Evolutionary conservation across 2,113 vertebrate genomes (phyloP), one percentile per base, ranked within the genome.

Genomic region (Nesoenas mayeri): DNA sequence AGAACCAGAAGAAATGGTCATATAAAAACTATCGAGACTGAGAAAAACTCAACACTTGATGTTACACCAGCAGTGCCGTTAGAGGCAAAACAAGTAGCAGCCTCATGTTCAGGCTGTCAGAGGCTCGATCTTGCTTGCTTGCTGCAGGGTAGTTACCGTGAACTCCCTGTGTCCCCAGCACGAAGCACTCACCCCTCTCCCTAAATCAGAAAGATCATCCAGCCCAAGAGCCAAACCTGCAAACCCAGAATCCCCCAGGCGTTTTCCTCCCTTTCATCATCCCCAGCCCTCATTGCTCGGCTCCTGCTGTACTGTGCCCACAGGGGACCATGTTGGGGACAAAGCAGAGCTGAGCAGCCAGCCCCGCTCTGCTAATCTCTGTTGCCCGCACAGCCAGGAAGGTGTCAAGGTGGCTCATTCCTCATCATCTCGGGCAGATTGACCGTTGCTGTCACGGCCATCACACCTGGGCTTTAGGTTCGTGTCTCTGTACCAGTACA

Each of bases 241-340:
- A 61, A 50, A 38, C 40, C 79, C 61, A 62, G 7, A 36, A 15
- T 17, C 20, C 40, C 5, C 13, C 0, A 0, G 58, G 66, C 10
- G 9, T 11, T 36, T 38, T 25, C 25, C n/a, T 60, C 25, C 65
- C 32, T 28, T 38, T 31, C 1, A 0, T 11, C 61, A 19, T 5
- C 48, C 53, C 48, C 53, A 44, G 2, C 22, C 1, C 50, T 5
- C 11, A 2, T 32, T 12, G 25, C 67, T n/a, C 0, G 0, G 70
- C 28, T 51, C 31, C 56, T 80, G 71, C 17, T 3, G 0, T 0
- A 2, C 42, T 2, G 2, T 15, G 18, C 11, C 19, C 25, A 15
- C 6, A 6, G 44, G 26, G 28, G 14, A 7, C 15, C 0, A 3
- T 15, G 67, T 0, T 0, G 10, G 8, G 15, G 53, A 11, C 0